phyloP scores from a whole-genome alignment of 2,113 vertebrate genomes.

The Hydropotes inermis region DNA sequence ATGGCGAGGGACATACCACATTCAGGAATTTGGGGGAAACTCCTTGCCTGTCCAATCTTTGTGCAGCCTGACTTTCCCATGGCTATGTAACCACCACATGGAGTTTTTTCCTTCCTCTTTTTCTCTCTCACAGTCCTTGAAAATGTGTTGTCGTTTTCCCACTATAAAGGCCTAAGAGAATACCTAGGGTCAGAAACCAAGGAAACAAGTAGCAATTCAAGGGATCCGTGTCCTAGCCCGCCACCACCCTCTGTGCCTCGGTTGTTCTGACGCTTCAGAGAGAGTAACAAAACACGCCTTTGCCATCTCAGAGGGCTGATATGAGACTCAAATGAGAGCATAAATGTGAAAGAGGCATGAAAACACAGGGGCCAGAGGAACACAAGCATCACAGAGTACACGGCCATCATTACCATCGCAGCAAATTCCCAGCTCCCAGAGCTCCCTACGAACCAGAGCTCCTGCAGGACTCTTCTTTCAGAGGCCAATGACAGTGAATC shows the following conservation, averaged over 20 bases:
- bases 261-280: neutral
- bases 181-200: neutral
- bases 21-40: neutral
- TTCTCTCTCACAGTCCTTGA: neutral
- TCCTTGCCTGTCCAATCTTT: neutral
- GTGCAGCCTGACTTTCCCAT: neutral
- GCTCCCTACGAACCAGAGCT: neutral
- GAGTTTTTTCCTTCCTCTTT: neutral
- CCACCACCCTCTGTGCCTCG: neutral
- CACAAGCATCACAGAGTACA: neutral
- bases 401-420: neutral
- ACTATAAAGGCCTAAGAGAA: neutral
- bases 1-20: neutral
- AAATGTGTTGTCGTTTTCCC: neutral
- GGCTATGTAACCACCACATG: neutral
- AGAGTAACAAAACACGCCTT: neutral
- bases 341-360: neutral
- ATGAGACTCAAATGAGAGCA: neutral
- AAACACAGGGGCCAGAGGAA: neutral
- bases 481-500: conserved; percentile 31
- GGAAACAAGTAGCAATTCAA: neutral
- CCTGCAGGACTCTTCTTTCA: neutral
- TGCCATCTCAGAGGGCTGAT: neutral
- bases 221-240: neutral
- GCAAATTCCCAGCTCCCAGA: neutral